Percentiles rank a stretch among this genome's conserved stretches.
Conservation (phyloP, 2,113 vertebrate species). For the Chrysochloris asiatica region DNA sequence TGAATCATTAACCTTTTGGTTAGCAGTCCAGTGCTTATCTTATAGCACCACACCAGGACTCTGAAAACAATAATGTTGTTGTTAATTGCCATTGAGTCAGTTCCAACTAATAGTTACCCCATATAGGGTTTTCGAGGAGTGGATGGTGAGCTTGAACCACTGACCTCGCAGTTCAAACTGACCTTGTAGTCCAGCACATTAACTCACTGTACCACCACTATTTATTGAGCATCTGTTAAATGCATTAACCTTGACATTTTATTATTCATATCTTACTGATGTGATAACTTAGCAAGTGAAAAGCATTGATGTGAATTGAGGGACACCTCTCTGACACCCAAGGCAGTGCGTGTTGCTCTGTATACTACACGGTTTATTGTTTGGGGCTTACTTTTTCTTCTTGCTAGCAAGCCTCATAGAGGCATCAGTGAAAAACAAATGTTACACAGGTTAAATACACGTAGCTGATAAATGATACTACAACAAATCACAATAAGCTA, state of each 20-base stretch:
- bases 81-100: no score
- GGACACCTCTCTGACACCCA: background rate
- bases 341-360: no score
- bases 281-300: background rate
- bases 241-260: background rate
- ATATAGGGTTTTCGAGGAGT: no score
- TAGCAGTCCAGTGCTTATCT: no score
- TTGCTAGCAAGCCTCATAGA: background rate
- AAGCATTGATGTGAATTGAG: background rate
- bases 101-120: no score
- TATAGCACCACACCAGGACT: no score
- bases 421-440: background rate
- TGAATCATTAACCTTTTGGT: no score
- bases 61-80: no score
- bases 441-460: background rate
- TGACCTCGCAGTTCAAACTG: no score
- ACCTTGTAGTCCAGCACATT: no score
- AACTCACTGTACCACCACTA: no score
- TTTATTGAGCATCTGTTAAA: background rate
- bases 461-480: background rate
- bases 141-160: no score
- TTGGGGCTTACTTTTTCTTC: slow-evolving; percentile 1
- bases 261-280: background rate
- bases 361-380: background rate
- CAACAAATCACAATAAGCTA: background rate